Base-by-base conservation (phyloP, 2,888 invertebrate genomes). In the Hermaeophaga mercurialis region DNA sequence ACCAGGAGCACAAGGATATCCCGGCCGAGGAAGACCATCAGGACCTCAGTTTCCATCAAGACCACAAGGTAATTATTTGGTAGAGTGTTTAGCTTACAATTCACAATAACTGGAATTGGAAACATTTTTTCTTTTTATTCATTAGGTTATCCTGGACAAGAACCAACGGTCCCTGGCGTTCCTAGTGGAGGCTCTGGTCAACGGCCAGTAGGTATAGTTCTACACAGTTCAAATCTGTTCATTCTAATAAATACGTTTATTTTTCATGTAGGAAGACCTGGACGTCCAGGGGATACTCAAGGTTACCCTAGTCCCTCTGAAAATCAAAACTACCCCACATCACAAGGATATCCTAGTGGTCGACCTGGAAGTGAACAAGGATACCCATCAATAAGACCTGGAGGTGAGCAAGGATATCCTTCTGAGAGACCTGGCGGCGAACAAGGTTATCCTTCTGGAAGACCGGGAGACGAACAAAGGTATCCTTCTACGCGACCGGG, bases 11-110 rank as follows among this genome's bases (percentile, higher is more conserved):
- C 59, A 54, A 59, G 63, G 60, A 48, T 58, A 55, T 53, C 71
- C 73, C 45, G 77, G 72, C 47, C 75, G 77, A 5, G 74, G 73
- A 22, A 60, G 58, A 61, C 67, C 62, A 59, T 58, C 61, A 28
- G 65, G 58, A 43, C 60, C 50, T 22, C 59, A 54, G 45, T 59
- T 56, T 60, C 59, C 53, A 59, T 61, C 55, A 61, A 62, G 34
- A 45, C 52, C 36, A 58, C 57, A 49, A 44, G 47, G 58, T 54
- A 44, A n/a, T n/a, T n/a, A n/a, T n/a, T n/a, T n/a, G n/a, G n/a
- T n/a, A n/a, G n/a, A n/a, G n/a, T n/a, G n/a, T n/a, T n/a, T n/a
- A n/a, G n/a, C n/a, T n/a, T n/a, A n/a, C n/a, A n/a, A n/a, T n/a
- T n/a, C n/a, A n/a, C n/a, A n/a, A n/a, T n/a, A n/a, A n/a, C n/a